Conservation (phyloP, 2,797 vertebrate genomes). For the Gymnoscopelus braueri region DNA sequence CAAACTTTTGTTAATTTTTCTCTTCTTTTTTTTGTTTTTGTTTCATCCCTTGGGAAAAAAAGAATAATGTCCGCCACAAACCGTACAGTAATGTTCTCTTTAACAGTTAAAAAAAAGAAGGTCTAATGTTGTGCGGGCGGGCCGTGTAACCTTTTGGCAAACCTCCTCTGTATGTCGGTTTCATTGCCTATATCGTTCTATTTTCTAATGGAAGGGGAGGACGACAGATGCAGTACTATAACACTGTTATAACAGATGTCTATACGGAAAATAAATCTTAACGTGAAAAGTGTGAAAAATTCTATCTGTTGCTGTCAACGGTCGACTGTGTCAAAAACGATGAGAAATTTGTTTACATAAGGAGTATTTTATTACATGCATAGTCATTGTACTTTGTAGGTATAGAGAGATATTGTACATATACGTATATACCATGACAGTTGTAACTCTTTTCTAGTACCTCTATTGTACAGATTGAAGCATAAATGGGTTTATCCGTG, state of each 20-base stretch:
- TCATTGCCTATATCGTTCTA: constrained; percentile 78
- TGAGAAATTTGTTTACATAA: constrained; percentile 84
- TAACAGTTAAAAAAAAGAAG: constrained; percentile 38
- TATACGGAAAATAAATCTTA: constrained; percentile 84
- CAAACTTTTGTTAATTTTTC: constrained; percentile 33
- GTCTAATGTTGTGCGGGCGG: constrained; percentile 69
- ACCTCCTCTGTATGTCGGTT: constrained; percentile 76
- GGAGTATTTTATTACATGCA: constrained; percentile 84
- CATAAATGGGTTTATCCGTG: constrained; percentile 78
- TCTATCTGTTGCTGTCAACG: constrained; percentile 83
- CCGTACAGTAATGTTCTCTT: constrained; percentile 20
- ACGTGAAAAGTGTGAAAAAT: constrained; percentile 84
- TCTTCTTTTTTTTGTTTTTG: constrained; percentile 34
- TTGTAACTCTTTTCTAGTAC: constrained; percentile 85
- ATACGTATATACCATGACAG: constrained; percentile 74
- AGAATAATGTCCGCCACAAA: constrained; percentile 20
- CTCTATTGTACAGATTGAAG: constrained; percentile 85
- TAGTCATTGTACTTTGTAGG: constrained; percentile 88
- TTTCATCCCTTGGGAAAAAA: constrained; percentile 35
- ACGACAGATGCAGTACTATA: constrained; percentile 81
- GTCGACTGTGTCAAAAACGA: constrained; percentile 83
- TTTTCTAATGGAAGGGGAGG: constrained; percentile 82
- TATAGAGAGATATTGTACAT: constrained; percentile 82
- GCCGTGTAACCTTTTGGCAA: constrained; percentile 68
- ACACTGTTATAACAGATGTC: constrained; percentile 85